Conservation (phyloP, 2,888 invertebrate species). For the Chironomus tentans region DNA sequence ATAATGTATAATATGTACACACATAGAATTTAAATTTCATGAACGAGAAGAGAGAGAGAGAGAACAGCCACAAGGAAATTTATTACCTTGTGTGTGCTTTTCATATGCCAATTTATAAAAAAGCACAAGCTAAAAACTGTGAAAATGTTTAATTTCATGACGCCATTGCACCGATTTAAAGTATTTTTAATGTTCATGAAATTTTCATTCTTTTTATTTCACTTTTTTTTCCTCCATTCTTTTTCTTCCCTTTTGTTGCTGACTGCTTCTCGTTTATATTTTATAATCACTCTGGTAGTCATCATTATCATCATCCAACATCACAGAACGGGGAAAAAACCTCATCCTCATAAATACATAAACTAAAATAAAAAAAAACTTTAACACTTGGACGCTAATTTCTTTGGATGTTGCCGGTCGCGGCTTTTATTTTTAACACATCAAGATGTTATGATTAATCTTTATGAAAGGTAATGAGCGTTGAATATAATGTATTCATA, state of each 20-base stretch:
- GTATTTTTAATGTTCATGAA: neutral
- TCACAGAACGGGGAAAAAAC: neutral
- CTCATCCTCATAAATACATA: neutral
- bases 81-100: neutral
- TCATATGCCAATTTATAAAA: slow-evolving; percentile 1
- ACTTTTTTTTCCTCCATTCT: too few species aligned
- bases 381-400: neutral
- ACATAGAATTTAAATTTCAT: slow-evolving; percentile 1
- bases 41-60: neutral
- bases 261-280: too few species aligned
- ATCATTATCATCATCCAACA: neutral
- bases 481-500: neutral
- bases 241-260: too few species aligned
- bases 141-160: slow-evolving; percentile 22
- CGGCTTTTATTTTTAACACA: neutral
- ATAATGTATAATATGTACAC: slow-evolving; percentile 9
- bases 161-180: slow-evolving; percentile 22
- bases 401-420: neutral
- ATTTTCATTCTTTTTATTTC: too few species aligned
- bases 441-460: neutral
- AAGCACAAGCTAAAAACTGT: slow-evolving; percentile 5
- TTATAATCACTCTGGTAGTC: neutral
- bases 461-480: neutral
- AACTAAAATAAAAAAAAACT: neutral
- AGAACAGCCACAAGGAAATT: neutral